A percentile compares a stretch with the other conserved stretches of the same genome.
Conservation (phyloP, 2,888 invertebrate genomes). For the Chrysina gloriosa region DNA sequence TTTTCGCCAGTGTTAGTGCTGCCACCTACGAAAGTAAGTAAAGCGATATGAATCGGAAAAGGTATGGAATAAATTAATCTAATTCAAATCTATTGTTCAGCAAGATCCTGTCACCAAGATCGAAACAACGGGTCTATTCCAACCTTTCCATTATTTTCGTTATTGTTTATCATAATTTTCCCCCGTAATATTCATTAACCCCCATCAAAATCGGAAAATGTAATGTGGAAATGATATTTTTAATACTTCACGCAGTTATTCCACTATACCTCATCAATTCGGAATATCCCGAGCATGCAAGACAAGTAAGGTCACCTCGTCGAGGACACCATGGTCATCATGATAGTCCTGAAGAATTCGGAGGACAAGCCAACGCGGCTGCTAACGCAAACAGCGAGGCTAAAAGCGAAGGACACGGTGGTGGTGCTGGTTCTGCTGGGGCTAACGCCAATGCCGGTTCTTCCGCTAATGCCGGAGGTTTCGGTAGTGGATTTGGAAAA, state of each 20-base stretch:
- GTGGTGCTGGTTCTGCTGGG: background rate
- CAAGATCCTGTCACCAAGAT: no score
- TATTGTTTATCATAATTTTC: no score
- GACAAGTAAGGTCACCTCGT: conserved; percentile 23
- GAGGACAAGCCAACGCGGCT: background rate
- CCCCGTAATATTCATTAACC: no score
- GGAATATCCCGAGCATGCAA: conserved; percentile 4
- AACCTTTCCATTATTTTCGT: no score
- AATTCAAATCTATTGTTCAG: no score
- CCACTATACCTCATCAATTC: conserved; percentile 17
- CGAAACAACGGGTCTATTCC: no score
- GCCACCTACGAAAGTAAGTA: conserved; percentile 44
- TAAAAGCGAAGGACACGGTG: background rate
- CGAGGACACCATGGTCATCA: background rate
- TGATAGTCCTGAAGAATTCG: background rate
- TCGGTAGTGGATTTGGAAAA: conserved; percentile 38
- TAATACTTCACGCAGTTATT: conserved; percentile 24
- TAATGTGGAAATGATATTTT: no score
- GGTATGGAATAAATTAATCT: no score
- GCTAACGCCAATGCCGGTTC: conserved; percentile 37
- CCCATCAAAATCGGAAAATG: no score
- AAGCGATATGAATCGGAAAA: no score
- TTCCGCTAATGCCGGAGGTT: conserved; percentile 18
- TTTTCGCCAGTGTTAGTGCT: conserved; percentile 37
- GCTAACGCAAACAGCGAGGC: background rate